Conservation (phyloP, 2,797 vertebrate genomes). For the Manis javanica region DNA sequence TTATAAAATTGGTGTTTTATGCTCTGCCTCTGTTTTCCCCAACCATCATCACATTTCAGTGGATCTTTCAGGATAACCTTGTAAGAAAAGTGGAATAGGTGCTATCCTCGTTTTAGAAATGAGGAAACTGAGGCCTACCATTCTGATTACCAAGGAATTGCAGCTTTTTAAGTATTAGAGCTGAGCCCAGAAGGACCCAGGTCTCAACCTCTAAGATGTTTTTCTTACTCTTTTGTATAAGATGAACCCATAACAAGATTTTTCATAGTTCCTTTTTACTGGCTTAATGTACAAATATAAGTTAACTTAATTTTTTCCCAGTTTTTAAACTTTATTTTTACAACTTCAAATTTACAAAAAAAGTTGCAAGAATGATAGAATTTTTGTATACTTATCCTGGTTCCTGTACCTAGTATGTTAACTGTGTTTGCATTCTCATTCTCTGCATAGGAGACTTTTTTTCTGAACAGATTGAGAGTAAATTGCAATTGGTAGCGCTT, state of each 20-base stretch:
- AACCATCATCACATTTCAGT: neutral
- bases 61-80: neutral
- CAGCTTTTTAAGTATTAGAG: neutral
- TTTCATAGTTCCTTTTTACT: conserved; percentile 12
- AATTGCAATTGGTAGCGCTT: neutral
- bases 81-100: neutral
- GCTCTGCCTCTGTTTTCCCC: neutral
- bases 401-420: neutral
- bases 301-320: neutral
- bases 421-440: neutral
- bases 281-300: neutral
- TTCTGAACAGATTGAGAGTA: conserved; percentile 15
- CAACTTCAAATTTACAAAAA: neutral
- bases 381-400: neutral
- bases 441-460: neutral
- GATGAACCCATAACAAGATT: neutral
- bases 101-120: neutral
- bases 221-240: neutral
- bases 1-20: neutral
- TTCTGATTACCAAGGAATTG: neutral
- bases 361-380: conserved; percentile 11
- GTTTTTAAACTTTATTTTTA: conserved; percentile 10
- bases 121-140: neutral
- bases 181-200: neutral
- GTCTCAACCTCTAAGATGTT: neutral